Conservation (phyloP, 2,888 invertebrate genomes). For the Julus scanicus region DNA sequence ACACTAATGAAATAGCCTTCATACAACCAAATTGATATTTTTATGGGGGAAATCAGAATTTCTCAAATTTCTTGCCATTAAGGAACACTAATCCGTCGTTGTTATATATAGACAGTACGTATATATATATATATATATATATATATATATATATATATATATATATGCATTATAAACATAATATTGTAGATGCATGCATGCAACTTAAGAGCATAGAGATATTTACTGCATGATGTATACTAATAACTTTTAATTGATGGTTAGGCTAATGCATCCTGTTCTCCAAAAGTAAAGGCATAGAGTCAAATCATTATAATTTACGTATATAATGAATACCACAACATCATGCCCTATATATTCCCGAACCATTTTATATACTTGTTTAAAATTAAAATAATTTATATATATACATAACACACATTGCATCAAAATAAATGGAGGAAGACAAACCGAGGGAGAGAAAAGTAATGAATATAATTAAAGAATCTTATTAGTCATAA, state of each 20-base stretch:
- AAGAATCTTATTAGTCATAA: too few species aligned
- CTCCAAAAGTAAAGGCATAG: not conserved
- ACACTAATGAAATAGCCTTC: too few species aligned
- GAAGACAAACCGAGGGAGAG: not conserved
- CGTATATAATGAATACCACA: not conserved
- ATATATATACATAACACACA: not conserved
- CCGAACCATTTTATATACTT: not conserved
- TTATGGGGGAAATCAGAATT: too few species aligned
- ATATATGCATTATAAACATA: too few species aligned
- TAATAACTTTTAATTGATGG: not conserved
- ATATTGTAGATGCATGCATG: too few species aligned
- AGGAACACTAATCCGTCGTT: too few species aligned
- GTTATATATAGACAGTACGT: too few species aligned
- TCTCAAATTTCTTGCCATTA: too few species aligned
- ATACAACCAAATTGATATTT: too few species aligned
- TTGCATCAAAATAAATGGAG: not conserved
- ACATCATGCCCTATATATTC: not conserved
- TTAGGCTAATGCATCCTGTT: not conserved
- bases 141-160: too few species aligned
- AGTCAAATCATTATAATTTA: conserved; percentile 2
- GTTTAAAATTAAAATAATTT: not conserved
- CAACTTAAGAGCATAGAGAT: too few species aligned
- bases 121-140: too few species aligned
- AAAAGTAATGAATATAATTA: not conserved
- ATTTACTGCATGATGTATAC: not conserved